Conservation (phyloP, 2,888 invertebrate species). For the Orchestes rusci region DNA sequence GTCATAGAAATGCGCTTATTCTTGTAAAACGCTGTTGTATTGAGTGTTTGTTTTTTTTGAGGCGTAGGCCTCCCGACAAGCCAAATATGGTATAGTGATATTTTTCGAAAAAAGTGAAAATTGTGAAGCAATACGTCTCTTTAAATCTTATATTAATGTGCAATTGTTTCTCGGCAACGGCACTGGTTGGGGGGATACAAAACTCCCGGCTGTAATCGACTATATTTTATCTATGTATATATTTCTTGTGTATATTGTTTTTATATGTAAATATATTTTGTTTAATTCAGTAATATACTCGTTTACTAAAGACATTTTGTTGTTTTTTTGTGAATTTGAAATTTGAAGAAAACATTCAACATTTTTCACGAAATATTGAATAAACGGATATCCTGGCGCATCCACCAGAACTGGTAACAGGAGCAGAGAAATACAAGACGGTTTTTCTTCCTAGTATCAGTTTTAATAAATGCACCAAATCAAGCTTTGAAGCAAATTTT, state of each 20-base stretch:
- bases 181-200: slow-evolving; percentile 7
- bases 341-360: no score
- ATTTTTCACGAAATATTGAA: no score
- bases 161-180: slow-evolving; percentile 21
- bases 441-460: no score
- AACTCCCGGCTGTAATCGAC: slow-evolving; percentile 43
- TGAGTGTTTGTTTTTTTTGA: no score
- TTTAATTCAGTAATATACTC: slow-evolving; percentile 45
- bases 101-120: slow-evolving; percentile 22
- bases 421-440: no score
- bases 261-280: slow-evolving; percentile 47
- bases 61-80: no score
- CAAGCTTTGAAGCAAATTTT: no score
- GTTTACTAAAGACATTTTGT: slow-evolving; percentile 22
- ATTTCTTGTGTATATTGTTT: slow-evolving; percentile 48
- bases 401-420: no score
- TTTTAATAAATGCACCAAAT: no score
- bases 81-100: slow-evolving; percentile 26
- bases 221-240: slow-evolving; percentile 44
- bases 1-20: no score
- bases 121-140: slow-evolving; percentile 17
- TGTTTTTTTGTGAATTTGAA: slow-evolving; percentile 2
- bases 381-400: no score
- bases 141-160: slow-evolving; percentile 17
- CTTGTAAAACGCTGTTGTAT: slow-evolving; percentile 15